phyloP scores from a whole-genome alignment of 2,113 vertebrate genomes.

The Orycteropus afer region DNA sequence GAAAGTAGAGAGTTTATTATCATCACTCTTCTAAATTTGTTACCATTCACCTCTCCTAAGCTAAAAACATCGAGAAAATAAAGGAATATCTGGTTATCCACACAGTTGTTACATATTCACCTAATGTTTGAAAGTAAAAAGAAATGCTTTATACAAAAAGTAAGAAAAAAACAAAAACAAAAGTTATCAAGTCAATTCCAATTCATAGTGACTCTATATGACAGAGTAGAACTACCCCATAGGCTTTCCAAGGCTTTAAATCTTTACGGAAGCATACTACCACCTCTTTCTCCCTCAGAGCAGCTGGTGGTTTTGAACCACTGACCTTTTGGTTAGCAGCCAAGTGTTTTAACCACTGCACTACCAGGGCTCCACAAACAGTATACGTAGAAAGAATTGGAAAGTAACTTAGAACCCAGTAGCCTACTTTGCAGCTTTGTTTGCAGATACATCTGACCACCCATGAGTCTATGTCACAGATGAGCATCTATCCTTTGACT shows the following conservation, averaged over 20 bases:
- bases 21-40: not conserved
- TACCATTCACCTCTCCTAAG: not conserved
- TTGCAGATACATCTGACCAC: not conserved
- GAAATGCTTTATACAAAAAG: not conserved
- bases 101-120: not conserved
- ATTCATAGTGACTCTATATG: too few species aligned
- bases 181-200: too few species aligned
- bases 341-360: too few species aligned
- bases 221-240: too few species aligned
- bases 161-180: too few species aligned
- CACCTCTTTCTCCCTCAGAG: too few species aligned
- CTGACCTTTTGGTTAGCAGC: not conserved
- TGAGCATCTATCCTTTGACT: not conserved
- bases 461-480: not conserved
- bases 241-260: not conserved
- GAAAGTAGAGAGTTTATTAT: not conserved
- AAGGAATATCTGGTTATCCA: not conserved
- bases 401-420: not conserved
- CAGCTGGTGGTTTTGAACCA: not conserved
- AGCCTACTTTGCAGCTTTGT: not conserved
- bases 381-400: not conserved
- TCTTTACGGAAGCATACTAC: too few species aligned
- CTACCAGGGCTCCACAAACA: too few species aligned
- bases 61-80: not conserved
- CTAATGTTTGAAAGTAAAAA: not conserved